phyloP scores from a whole-genome alignment of 2,113 vertebrate genomes.

The Lepus timidus region DNA sequence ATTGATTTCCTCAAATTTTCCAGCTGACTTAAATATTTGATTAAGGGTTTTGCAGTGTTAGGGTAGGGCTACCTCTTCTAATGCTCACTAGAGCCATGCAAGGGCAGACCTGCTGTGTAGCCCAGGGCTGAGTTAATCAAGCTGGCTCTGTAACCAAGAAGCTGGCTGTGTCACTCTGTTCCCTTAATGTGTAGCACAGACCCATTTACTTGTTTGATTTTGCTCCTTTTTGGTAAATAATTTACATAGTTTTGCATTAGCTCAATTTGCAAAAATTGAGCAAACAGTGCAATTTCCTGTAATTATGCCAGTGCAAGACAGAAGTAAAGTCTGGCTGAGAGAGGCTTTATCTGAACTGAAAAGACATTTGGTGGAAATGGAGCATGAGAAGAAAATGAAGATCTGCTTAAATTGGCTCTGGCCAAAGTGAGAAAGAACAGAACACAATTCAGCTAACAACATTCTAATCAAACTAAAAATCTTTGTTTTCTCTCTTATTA shows the following conservation, averaged over 20 bases:
- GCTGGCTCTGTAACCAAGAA: conserved; percentile 14
- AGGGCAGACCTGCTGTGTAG: not conserved
- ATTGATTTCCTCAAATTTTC: not conserved
- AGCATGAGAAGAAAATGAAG: conserved; percentile 82
- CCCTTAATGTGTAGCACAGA: conserved; percentile 63
- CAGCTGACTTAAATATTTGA: not conserved
- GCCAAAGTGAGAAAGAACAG: conserved; percentile 67
- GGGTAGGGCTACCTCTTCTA: not conserved
- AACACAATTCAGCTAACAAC: not conserved
- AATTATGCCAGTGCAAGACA: conserved; percentile 74
- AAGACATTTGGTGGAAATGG: conserved; percentile 81
- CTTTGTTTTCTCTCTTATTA: conserved; percentile 12
- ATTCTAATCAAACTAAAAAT: not conserved
- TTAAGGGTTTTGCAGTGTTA: not conserved
- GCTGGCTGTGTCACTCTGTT: conserved; percentile 44
- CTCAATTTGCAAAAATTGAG: conserved; percentile 85
- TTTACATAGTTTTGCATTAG: conserved; percentile 80
- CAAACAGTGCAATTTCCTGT: conserved; percentile 82
- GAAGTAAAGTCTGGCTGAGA: conserved; percentile 77
- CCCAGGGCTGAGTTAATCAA: conserved; percentile 34
- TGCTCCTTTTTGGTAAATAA: conserved; percentile 81
- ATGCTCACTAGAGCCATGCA: not conserved
- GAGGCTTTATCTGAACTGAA: conserved; percentile 77
- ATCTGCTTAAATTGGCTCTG: conserved; percentile 74
- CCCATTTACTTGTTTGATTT: conserved; percentile 79